Evolutionary conservation across 1,140 invertebrate genomes (phyloP).

Genomic region (Acarapis woodi): DNA sequence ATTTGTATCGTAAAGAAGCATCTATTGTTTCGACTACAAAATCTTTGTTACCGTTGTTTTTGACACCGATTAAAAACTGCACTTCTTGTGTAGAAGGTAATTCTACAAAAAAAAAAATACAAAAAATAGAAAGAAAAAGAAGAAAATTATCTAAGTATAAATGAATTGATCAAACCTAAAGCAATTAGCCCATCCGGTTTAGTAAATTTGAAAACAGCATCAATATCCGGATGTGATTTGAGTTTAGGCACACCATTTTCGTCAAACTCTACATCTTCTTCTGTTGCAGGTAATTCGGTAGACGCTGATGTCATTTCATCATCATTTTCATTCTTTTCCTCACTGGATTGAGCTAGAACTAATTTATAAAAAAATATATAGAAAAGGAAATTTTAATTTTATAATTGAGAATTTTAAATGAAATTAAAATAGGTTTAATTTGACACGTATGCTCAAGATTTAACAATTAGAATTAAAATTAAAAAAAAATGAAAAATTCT

Average conservation of each 20-base stretch:
- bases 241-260: slow-evolving; percentile 27
- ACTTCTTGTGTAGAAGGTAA: slow-evolving; percentile 67
- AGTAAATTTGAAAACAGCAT: slow-evolving; percentile 68
- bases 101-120: slow-evolving; percentile 22
- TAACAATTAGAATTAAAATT: no score
- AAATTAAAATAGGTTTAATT: no score
- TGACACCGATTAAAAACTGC: slow-evolving; percentile 83
- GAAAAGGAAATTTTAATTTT: no score
- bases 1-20: slow-evolving; percentile 97
- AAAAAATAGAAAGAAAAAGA: slow-evolving; percentile 7
- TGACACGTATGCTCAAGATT: no score
- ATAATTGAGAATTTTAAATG: no score
- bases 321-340: no score
- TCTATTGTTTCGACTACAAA: slow-evolving; percentile 76
- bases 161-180: slow-evolving; percentile 19
- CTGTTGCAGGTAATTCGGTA: no score
- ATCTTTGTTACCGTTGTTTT: slow-evolving; percentile 62
- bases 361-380: no score
- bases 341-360: no score
- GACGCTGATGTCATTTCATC: no score
- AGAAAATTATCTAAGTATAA: slow-evolving; percentile 1
- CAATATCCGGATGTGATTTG: slow-evolving; percentile 58
- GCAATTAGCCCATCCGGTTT: slow-evolving; percentile 36
- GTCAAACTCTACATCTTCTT: no score
- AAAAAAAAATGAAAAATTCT: no score